Conservation (phyloP, 2,113 vertebrate species). For the Lycocorax pyrrhopterus region DNA sequence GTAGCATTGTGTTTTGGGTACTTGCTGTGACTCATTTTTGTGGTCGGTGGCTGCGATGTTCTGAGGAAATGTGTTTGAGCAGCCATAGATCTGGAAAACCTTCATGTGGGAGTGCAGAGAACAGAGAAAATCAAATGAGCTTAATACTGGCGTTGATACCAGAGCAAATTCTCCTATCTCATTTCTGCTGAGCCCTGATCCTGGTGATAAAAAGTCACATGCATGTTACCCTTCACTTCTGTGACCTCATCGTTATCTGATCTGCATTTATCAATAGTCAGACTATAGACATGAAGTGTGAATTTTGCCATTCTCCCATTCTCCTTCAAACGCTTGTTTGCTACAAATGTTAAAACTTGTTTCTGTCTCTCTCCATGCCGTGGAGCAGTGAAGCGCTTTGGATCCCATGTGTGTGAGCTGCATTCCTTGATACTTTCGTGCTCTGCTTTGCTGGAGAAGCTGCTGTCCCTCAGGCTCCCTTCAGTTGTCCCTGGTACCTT, state of each 20-base stretch:
- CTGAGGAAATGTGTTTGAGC: not conserved
- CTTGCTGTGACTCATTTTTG: not conserved
- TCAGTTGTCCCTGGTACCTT: not conserved
- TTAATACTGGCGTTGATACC: not conserved
- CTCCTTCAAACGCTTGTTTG: not conserved
- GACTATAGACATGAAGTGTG: not conserved
- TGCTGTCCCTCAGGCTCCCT: not conserved
- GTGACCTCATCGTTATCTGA: not conserved
- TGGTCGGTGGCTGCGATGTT: not conserved
- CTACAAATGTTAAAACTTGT: not conserved
- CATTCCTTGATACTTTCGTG: fast-evolving
- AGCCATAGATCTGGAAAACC: not conserved
- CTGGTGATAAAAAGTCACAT: not conserved
- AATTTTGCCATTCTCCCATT: not conserved
- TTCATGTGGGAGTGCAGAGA: not conserved
- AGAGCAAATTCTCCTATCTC: not conserved
- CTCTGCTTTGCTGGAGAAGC: not conserved
- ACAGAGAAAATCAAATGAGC: not conserved
- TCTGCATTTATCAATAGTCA: not conserved
- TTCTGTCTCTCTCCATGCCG: not conserved
- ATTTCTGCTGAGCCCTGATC: not conserved
- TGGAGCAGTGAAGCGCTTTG: not conserved
- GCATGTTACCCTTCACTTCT: not conserved
- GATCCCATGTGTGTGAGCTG: not conserved
- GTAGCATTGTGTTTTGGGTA: not conserved